These are phyloP conservation scores for Sebastes schlegelii DNA, from an alignment of 2,113 vertebrate genomes.

Conservation along the genomic window DNA sequence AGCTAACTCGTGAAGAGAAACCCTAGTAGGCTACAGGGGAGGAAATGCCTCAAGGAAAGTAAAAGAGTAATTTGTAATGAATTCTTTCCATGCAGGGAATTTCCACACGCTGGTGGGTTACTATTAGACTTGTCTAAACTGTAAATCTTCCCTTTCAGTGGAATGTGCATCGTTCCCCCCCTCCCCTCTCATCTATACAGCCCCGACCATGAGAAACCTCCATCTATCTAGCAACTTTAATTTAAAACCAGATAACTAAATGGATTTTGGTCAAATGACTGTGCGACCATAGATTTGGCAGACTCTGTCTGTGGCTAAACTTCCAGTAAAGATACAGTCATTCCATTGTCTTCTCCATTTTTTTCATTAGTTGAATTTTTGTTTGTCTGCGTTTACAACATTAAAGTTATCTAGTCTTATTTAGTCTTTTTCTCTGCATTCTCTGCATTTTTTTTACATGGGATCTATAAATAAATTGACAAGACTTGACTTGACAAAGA, in stretches of 20 bases:
- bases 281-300: slow-evolving; percentile 46
- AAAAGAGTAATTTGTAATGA: slow-evolving; percentile 27
- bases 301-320: not conserved
- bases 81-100: slow-evolving; percentile 71
- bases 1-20: not conserved
- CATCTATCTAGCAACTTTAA: slow-evolving; percentile 27
- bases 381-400: not conserved
- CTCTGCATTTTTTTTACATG: no score
- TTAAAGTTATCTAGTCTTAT: not conserved
- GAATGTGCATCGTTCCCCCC: slow-evolving; percentile 35
- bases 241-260: slow-evolving; percentile 44
- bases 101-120: slow-evolving; percentile 51
- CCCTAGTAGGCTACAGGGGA: not conserved
- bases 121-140: slow-evolving; percentile 59
- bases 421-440: not conserved
- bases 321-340: slow-evolving; percentile 50
- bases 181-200: slow-evolving; percentile 14
- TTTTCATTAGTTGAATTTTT: not conserved
- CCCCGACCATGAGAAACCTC: not conserved
- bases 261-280: slow-evolving; percentile 55
- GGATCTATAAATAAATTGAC: slow-evolving; percentile 19
- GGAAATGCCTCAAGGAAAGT: slow-evolving; percentile 44
- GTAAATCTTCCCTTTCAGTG: slow-evolving; percentile 43
- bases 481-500: not conserved
- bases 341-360: not conserved